Evolutionary conservation across 2,888 invertebrate genomes (phyloP), one percentile per base, ranked within the genome.

Genomic region (Craniophora ligustri): DNA sequence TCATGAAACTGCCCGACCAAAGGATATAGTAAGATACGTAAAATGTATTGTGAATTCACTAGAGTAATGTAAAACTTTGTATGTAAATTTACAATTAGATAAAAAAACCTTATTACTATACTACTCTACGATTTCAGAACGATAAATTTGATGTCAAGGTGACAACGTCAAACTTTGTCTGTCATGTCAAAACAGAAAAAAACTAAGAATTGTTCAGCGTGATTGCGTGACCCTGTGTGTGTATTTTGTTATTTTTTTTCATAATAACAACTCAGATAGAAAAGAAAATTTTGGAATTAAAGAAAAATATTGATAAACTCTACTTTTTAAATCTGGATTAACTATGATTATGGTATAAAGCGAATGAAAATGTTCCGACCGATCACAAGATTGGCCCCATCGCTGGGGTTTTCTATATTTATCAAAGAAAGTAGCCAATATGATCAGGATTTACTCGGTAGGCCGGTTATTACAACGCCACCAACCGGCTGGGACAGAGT

Each of bases 401-500:
- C 85, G 23, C 73, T 85, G 41, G 50, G 79, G 49, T 42, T 92
- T 18, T 73, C 87, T 11, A 54, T 92, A 58, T 77, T 91, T 47
- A 54, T 47, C 5, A 48, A 53, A 8, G 0, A 1, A 7, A 76
- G 75, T 47, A 67, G 75, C 59, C 56, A 19, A 30, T 71, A 83
- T 62, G 92, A 91, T 71, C 45, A 71, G 3, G 76, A 89, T 77
- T 15, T 64, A 23, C 42, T 86, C 0, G 63, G 78, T 21, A 54
- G 40, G 13, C 53, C 63, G 2, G 1, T 0, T 16, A 2, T n/a
- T 15, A 23, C 35, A 15, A 41, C 50, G 39, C 23, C 50, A 3
- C 78, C 87, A 71, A 90, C 90, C 21, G 94, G 94, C 23, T 89
- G 90, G 87, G 93, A 93, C 0, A 84, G 94, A 74, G 82, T 94